Evolutionary conservation across 2,113 vertebrate species (phyloP).

Genomic region (Cranoglanis bouderius): DNA sequence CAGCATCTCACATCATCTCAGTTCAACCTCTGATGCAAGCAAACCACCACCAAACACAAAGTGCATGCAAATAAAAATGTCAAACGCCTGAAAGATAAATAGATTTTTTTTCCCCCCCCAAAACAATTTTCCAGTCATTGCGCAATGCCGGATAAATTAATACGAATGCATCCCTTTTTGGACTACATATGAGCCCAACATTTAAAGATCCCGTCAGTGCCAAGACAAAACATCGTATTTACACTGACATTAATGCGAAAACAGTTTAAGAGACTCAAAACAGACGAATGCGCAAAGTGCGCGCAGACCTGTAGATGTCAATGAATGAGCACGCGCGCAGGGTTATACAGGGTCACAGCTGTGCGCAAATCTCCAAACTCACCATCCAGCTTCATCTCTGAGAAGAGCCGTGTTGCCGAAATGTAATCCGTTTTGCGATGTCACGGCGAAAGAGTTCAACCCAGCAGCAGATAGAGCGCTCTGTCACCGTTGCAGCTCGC

Average conservation of each 20-base stretch:
- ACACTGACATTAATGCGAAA: not conserved
- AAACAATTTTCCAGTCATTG: not conserved
- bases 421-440: conserved; percentile 6
- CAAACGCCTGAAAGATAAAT: not conserved
- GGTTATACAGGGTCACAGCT: conserved; percentile 1
- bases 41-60: not conserved
- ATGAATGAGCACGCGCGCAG: not conserved
- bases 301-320: not conserved
- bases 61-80: not conserved
- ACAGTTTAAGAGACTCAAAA: not conserved
- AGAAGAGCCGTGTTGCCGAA: not conserved
- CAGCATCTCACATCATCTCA: not conserved
- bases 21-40: not conserved
- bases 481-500: not conserved
- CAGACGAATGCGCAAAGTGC: not conserved
- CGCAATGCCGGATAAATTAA: not conserved
- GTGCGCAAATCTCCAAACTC: conserved; percentile 24
- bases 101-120: not conserved
- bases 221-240: not conserved
- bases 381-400: conserved; percentile 2
- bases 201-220: not conserved
- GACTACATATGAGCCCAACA: not conserved
- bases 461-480: not conserved
- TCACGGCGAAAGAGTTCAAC: not conserved
- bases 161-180: not conserved